Percentiles rank a stretch among this genome's conserved stretches.
phyloP scores from a whole-genome alignment of 2,888 invertebrate genomes.

The Cephus sareptanus region DNA sequence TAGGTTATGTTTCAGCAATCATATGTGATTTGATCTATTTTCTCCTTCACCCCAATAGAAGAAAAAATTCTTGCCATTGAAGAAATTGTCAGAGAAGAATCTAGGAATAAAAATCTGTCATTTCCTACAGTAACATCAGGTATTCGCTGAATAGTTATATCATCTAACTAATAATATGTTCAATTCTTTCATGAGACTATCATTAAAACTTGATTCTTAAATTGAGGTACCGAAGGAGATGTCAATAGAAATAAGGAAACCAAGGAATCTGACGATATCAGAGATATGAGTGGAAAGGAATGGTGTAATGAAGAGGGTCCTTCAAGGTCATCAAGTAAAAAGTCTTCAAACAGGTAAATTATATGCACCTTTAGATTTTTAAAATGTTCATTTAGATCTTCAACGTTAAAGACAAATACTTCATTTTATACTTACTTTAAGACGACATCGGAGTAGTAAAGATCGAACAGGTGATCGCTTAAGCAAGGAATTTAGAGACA shows the following conservation, averaged over 20 bases:
- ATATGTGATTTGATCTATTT: conserved; percentile 7
- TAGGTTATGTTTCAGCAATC: background rate
- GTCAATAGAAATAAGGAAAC: background rate
- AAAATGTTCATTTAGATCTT: background rate
- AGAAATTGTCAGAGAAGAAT: conserved; percentile 61
- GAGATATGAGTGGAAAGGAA: background rate
- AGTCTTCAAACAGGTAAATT: conserved; percentile 14
- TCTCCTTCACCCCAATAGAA: conserved; percentile 32
- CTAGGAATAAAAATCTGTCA: conserved; percentile 42
- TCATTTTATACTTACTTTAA: conserved; percentile 22
- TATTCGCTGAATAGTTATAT: background rate
- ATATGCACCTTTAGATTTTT: background rate
- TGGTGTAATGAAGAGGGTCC: background rate
- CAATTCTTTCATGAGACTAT: background rate
- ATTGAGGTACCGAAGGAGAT: background rate
- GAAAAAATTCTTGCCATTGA: conserved; percentile 62
- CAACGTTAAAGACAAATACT: background rate
- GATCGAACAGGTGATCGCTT: conserved; percentile 40
- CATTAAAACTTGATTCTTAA: background rate
- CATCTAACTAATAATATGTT: background rate
- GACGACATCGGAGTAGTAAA: conserved; percentile 40
- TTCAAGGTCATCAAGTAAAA: background rate
- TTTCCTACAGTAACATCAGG: background rate
- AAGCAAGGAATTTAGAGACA: conserved; percentile 28
- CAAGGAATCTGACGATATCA: background rate